Base-by-base conservation (phyloP, 2,113 vertebrate species). In the Prolemur simus region DNA sequence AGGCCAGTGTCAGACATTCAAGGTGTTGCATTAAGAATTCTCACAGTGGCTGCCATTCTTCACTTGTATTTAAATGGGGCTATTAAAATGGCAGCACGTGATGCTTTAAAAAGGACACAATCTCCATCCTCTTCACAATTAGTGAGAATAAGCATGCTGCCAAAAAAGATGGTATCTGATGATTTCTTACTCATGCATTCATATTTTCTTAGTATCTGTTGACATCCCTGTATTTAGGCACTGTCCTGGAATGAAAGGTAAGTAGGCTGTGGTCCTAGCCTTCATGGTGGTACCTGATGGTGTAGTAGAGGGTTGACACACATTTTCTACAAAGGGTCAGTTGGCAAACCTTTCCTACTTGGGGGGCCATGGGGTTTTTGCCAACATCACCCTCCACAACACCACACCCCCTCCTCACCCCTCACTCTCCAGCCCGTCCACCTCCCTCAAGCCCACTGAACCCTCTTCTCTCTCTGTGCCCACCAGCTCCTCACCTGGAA, bases 21-120 rank as follows among this genome's bases (percentile, higher is more conserved):
- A 47, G 84, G 56, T 88, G 47, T 77, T 89, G 29, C 49, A 84
- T 96, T 96, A 95, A 93, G 81, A 96, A 95, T 89, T 89, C 74
- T n/a, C 95, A 78, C 66, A 1, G 6, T 20, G 25, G 21, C 63
- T 87, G 32, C 87, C 92, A 17, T 39, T 49, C 56, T 10, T 91
- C 71, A 56, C 78, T 87, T 96, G 81, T 98, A 97, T 96, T 98
- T 95, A 97, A 97, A 52, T 4, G 23, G 85, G 27, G 29, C 92
- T 96, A 81, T 96, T 96, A 92, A 97, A 92, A n/a, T 63, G 74
- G 86, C 85, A 96, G 91, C 84, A n/a, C 63, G 60, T 81, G 93
- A 60, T 58, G 78, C 60, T 74, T 49, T 15, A 37, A 91, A 94
- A 93, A 94, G 47, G n/a, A 27, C 17, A 29, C 58, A 17, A 10